phyloP scores from a whole-genome alignment of 2,888 invertebrate species.

The Apantesis nais region DNA sequence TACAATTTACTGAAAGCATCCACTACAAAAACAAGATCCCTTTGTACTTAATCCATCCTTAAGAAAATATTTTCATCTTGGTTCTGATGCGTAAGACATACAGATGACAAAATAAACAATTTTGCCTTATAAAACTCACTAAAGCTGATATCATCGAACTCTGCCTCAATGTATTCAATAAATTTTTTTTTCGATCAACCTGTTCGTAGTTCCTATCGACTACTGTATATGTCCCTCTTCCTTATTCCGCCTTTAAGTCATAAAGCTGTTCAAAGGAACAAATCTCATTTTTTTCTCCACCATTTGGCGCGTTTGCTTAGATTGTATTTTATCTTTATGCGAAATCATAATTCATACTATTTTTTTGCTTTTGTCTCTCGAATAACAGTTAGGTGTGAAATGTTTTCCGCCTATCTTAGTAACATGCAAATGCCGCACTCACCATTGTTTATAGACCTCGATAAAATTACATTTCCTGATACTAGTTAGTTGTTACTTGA shows the following conservation, averaged over 20 bases:
- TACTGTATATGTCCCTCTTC: slow-evolving; percentile 59
- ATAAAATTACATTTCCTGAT: slow-evolving; percentile 67
- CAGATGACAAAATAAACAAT: slow-evolving; percentile 9
- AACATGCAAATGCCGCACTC: slow-evolving; percentile 71
- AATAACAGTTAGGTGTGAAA: slow-evolving; percentile 73
- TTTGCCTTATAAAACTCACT: slow-evolving; percentile 8
- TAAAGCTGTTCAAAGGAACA: slow-evolving; percentile 70
- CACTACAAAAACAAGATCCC: slow-evolving; percentile 14
- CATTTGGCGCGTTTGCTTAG: slow-evolving; percentile 80
- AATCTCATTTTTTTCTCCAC: slow-evolving; percentile 78
- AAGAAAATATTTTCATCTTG: slow-evolving; percentile 5
- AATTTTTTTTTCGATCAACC: slow-evolving; percentile 39
- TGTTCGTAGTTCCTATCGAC: slow-evolving; percentile 35
- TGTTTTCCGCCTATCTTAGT: slow-evolving; percentile 70
- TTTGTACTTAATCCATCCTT: not conserved
- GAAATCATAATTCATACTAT: slow-evolving; percentile 83
- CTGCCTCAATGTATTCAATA: slow-evolving; percentile 28
- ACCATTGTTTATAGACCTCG: slow-evolving; percentile 69
- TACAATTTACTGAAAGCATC: not conserved
- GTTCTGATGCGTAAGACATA: slow-evolving; percentile 16
- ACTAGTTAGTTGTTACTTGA: slow-evolving; percentile 58
- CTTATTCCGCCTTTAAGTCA: slow-evolving; percentile 63
- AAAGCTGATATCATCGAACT: slow-evolving; percentile 12
- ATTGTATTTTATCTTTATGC: slow-evolving; percentile 84
- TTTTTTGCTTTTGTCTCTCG: slow-evolving; percentile 63